phyloP scores from a whole-genome alignment of 2,113 vertebrate species.

The Jacana jacana region DNA sequence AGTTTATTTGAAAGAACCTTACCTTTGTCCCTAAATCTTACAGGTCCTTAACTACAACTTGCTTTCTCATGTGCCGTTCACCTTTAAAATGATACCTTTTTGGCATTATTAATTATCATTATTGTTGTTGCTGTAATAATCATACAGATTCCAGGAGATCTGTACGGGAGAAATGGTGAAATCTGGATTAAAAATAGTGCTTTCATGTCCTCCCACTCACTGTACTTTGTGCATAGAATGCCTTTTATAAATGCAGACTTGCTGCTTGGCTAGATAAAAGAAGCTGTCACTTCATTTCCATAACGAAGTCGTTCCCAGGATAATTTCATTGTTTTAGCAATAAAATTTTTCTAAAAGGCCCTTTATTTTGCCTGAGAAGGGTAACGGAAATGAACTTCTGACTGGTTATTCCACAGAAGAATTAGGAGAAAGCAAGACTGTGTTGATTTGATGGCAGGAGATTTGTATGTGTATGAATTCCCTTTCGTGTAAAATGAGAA shows the following conservation, averaged over 20 bases:
- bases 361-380: constrained; percentile 77
- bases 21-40: neutral
- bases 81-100: constrained; percentile 54
- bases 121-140: constrained; percentile 68
- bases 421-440: constrained; percentile 49
- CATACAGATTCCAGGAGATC: constrained; percentile 60
- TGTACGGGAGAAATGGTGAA: constrained; percentile 71
- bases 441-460: constrained; percentile 36
- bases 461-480: constrained; percentile 41
- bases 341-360: constrained; percentile 76
- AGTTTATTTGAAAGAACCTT: neutral
- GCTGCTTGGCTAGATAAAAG: constrained; percentile 79
- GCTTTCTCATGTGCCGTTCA: constrained; percentile 53
- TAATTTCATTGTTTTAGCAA: constrained; percentile 80
- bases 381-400: constrained; percentile 75
- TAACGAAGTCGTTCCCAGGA: constrained; percentile 75
- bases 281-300: constrained; percentile 78
- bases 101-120: constrained; percentile 68
- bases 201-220: constrained; percentile 76
- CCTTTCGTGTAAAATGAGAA: neutral
- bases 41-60: neutral
- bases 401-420: constrained; percentile 68
- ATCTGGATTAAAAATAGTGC: constrained; percentile 80
- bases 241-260: constrained; percentile 80
- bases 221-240: constrained; percentile 70